Evolutionary conservation across 2,888 invertebrate species (phyloP), one percentile per base, ranked within the genome.

Genomic region (Clitarchus hookeri): DNA sequence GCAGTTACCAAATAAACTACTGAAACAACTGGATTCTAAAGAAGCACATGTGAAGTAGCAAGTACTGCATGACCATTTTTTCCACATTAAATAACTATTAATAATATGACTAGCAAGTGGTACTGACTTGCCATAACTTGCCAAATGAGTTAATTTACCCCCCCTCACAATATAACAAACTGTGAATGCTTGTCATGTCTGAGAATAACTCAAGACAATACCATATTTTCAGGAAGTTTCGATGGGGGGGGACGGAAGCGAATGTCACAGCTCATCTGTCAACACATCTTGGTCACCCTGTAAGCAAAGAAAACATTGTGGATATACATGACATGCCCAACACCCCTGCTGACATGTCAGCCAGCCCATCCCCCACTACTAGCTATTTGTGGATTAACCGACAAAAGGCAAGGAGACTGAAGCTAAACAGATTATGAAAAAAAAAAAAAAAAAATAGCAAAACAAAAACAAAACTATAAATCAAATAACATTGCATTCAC

Each of bases 221-320:
- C 65, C 65, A 65, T 65, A n/a, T 19, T 16, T 65, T 65, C 23
- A 65, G 65, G 65, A 65, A 8, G 65, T n/a, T 65, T 48, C 48
- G 65, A 19, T n/a, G 65, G 48, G 65, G n/a, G 65, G 65, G 65
- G n/a, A 6, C 6, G 65, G 65, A 65, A 65, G 65, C 65, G 65
- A 65, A 65, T 65, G 65, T 65, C 65, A 65, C 65, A 65, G 65
- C 65, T 65, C 65, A n/a, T 65, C 65, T 23, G 65, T 65, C 65
- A n/a, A 65, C 65, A 65, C 65, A n/a, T 16, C 65, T 8, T 65
- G 65, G 65, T 65, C 65, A 65, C 23, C 65, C 65, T 65, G 65
- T 19, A 65, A 65, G 65, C 65, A 65, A 19, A 65, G 65, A 65
- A 65, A 65, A 65, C 65, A 65, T 11, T 8, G 19, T 16, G 65